These are phyloP conservation scores for Ptilodon capucinus DNA, from an alignment of 2,888 invertebrate genomes.

Conservation along the genomic window DNA sequence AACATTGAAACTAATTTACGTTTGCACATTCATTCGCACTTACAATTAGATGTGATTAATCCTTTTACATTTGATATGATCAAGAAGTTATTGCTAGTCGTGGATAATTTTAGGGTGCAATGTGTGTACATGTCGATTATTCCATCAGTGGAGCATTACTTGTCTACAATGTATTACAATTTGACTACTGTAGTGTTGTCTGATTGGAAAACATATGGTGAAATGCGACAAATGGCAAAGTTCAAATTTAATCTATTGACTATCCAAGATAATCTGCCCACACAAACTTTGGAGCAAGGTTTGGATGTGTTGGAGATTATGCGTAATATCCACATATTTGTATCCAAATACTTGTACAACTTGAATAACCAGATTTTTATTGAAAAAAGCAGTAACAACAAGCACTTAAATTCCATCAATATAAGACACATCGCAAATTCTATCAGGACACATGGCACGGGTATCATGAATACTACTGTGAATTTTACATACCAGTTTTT, in stretches of 20 bases:
- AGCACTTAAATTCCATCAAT: constrained; percentile 96
- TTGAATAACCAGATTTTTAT: constrained; percentile 98
- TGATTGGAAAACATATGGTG: constrained; percentile 98
- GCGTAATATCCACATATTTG: constrained; percentile 97
- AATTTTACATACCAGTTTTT: constrained; percentile 97
- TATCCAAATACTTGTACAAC: constrained; percentile 96
- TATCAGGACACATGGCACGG: constrained; percentile 97
- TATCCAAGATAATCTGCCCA: constrained; percentile 96
- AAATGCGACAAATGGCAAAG: constrained; percentile 96
- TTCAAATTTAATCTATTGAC: constrained; percentile 91
- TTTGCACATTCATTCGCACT: constrained; percentile 94
- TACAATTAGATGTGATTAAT: constrained; percentile 88
- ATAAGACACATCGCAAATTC: constrained; percentile 98
- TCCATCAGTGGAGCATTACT: constrained; percentile 92
- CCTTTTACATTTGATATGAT: constrained; percentile 88
- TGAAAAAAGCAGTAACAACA: constrained; percentile 94
- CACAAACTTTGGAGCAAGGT: constrained; percentile 98
- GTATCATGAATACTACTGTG: constrained; percentile 97
- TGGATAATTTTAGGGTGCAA: constrained; percentile 80
- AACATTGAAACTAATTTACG: constrained; percentile 96
- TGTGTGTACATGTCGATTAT: constrained; percentile 84
- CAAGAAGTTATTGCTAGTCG: constrained; percentile 83
- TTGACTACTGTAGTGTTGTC: constrained; percentile 98
- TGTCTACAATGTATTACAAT: constrained; percentile 98
- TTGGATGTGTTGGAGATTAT: constrained; percentile 98